Percentiles rank a stretch among this genome's conserved stretches.
phyloP scores from a whole-genome alignment of 2,888 invertebrate species.

The Pseudolycoriella hygida region DNA sequence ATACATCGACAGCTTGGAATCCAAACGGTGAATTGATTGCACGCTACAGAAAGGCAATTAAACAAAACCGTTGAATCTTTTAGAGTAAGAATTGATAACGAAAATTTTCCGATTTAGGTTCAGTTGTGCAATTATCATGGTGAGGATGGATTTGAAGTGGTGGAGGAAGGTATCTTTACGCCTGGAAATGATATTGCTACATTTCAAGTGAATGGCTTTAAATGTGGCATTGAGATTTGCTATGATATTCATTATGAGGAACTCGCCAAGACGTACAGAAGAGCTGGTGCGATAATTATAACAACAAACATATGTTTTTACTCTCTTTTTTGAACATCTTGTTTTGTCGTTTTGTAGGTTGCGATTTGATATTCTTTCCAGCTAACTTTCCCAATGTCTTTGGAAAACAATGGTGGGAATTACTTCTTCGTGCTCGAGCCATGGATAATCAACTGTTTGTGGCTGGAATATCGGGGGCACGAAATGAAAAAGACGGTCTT shows the following conservation, averaged over 20 bases:
- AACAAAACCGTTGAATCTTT: background rate
- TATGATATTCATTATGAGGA: slow-evolving; percentile 3
- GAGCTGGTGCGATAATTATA: background rate
- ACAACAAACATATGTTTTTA: too few relatives aligned
- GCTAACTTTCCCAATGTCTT: background rate
- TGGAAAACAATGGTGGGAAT: slow-evolving; percentile 3
- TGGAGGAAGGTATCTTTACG: background rate
- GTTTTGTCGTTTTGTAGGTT: slow-evolving; percentile 3
- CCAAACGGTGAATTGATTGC: slow-evolving; percentile 1
- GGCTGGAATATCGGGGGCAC: slow-evolving; percentile 63
- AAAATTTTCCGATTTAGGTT: background rate
- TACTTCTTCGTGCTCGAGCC: slow-evolving; percentile 28
- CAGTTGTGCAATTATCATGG: slow-evolving; percentile 1
- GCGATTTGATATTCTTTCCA: slow-evolving; percentile 3
- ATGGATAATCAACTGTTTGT: slow-evolving; percentile 72
- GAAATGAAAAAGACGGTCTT: slow-evolving; percentile 47
- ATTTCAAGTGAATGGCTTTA: background rate
- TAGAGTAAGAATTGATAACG: background rate
- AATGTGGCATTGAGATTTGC: slow-evolving; percentile 4
- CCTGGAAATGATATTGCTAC: slow-evolving; percentile 2
- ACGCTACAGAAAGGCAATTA: background rate
- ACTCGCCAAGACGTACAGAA: background rate
- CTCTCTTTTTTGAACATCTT: too few relatives aligned
- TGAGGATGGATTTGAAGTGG: background rate
- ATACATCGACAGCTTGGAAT: background rate